Conservation (phyloP, 1,140 invertebrate genomes). For the Bombus affinis region DNA sequence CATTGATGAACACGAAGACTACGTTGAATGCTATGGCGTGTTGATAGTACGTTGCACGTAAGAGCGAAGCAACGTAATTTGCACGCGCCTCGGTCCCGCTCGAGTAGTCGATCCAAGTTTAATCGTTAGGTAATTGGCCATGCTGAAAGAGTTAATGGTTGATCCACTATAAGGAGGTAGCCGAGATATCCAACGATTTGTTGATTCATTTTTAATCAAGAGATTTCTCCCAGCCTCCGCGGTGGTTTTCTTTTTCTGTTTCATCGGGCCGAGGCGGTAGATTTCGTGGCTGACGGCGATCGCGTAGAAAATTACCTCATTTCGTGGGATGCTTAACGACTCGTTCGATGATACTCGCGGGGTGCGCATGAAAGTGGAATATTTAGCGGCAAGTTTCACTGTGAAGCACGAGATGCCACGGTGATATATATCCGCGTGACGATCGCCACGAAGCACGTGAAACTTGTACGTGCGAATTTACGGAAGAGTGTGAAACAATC, state of each 20-base stretch:
- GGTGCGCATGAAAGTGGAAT: constrained; percentile 17
- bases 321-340: not conserved
- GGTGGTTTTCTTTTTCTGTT: not conserved
- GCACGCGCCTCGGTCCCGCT: too few species aligned
- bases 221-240: not conserved
- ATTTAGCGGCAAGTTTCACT: constrained; percentile 24
- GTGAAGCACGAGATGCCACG: not conserved
- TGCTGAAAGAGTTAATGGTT: too few species aligned
- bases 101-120: too few species aligned
- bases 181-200: not conserved
- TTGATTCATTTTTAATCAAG: not conserved
- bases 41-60: not conserved
- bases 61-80: not conserved
- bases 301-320: constrained; percentile 32
- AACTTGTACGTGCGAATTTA: too few species aligned
- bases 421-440: too few species aligned
- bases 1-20: not conserved
- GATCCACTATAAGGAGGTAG: not conserved
- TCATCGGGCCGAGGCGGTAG: not conserved
- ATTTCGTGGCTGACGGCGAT: not conserved
- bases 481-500: too few species aligned
- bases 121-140: not conserved
- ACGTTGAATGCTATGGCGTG: not conserved
- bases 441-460: too few species aligned
- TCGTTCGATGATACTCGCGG: not conserved